phyloP scores from a whole-genome alignment of 2,888 invertebrate genomes.

The Xestia rhomboidea region DNA sequence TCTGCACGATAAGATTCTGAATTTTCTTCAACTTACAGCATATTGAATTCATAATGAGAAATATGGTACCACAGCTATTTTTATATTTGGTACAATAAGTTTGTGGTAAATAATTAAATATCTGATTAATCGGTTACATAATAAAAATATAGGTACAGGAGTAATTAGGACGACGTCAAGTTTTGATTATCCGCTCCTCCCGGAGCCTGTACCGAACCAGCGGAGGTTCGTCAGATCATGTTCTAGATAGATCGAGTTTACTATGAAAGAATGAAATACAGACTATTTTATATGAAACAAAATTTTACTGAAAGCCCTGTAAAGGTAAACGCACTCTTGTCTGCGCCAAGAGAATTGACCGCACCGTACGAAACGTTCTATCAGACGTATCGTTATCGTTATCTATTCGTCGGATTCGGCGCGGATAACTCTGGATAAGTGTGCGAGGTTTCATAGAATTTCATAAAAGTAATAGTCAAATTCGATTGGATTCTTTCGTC shows the following conservation, averaged over 20 bases:
- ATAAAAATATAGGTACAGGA: neutral
- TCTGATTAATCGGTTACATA: neutral
- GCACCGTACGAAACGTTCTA: neutral
- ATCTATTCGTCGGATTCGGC: neutral
- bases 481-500: neutral
- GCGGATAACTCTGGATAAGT: neutral
- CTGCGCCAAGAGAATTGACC: neutral
- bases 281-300: neutral
- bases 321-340: neutral
- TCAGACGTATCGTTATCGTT: neutral
- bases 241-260: neutral
- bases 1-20: neutral
- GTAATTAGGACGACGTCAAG: neutral
- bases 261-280: too few species aligned
- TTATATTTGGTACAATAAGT: neutral
- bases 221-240: neutral
- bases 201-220: neutral
- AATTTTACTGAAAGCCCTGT: neutral
- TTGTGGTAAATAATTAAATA: neutral
- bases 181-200: neutral
- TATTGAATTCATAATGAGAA: neutral
- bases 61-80: neutral
- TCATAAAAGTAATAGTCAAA: neutral
- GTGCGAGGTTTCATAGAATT: neutral
- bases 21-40: neutral